These are phyloP conservation scores for Ctenicera cuprea DNA, from an alignment of 2,888 invertebrate genomes.

Conservation along the genomic window DNA sequence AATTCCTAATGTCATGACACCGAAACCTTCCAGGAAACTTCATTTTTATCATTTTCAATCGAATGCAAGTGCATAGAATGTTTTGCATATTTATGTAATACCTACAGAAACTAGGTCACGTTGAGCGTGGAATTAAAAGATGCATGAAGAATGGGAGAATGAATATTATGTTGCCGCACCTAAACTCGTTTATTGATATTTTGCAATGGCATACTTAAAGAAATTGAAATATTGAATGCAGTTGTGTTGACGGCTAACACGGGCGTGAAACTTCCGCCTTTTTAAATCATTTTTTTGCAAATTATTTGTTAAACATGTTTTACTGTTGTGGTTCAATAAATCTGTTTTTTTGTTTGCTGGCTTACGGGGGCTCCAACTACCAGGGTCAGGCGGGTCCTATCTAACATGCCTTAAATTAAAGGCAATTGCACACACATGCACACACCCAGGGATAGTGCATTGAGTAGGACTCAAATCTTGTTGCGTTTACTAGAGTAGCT, in stretches of 20 bases:
- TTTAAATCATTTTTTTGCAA: too few relatives aligned
- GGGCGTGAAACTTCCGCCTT: too few relatives aligned
- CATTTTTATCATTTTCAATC: neutral
- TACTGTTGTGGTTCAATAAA: too few relatives aligned
- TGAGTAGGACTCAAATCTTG: too few relatives aligned
- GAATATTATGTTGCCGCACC: neutral
- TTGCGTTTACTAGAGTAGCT: too few relatives aligned
- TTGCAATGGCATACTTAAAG: neutral
- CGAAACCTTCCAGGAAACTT: constrained; percentile 2
- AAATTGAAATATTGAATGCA: neutral
- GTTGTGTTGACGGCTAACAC: neutral
- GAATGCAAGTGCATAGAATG: neutral
- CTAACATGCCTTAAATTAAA: too few relatives aligned
- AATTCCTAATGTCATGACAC: constrained; percentile 11
- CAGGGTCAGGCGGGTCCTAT: too few relatives aligned
- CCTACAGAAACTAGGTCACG: neutral
- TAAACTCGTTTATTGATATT: constrained; percentile 17
- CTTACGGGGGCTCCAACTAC: too few relatives aligned
- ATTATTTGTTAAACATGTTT: too few relatives aligned
- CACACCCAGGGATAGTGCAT: too few relatives aligned
- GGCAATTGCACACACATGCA: too few relatives aligned
- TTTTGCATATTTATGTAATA: neutral
- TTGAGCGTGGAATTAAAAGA: constrained; percentile 5
- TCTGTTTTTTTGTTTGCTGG: too few relatives aligned
- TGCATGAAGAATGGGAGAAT: constrained; percentile 13